Conservation (phyloP, 1,140 invertebrate genomes). For the Lasioglossum albipes region DNA sequence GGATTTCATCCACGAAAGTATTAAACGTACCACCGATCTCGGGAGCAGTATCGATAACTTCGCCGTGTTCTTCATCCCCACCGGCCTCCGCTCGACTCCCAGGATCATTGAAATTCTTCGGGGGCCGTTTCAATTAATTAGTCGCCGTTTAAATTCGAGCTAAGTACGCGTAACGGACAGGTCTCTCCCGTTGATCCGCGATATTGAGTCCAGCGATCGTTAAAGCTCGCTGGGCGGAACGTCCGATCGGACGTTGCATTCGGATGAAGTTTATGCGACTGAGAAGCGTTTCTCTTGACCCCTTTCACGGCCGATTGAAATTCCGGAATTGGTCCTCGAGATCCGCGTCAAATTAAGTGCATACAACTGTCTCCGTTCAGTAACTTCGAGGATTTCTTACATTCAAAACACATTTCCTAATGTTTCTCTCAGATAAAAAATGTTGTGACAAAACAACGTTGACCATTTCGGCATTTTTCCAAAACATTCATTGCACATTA, state of each 20-base stretch:
- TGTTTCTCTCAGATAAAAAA: too few relatives aligned
- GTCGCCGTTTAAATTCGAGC: slow-evolving; percentile 5
- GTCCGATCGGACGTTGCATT: background rate
- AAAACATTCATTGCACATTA: too few relatives aligned
- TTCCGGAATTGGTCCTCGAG: background rate
- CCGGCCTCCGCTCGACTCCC: background rate
- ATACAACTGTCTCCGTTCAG: background rate
- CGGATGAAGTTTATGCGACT: background rate
- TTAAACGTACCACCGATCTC: background rate
- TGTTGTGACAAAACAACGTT: too few relatives aligned
- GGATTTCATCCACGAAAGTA: background rate
- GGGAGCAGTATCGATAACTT: background rate
- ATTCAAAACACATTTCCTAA: too few relatives aligned
- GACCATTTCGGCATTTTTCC: too few relatives aligned
- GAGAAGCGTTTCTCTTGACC: background rate
- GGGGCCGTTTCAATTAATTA: slow-evolving; percentile 32
- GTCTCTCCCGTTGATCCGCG: background rate
- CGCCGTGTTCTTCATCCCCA: background rate
- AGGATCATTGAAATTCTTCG: slow-evolving; percentile 17
- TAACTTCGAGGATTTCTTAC: background rate
- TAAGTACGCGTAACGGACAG: slow-evolving; percentile 11
- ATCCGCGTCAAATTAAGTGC: slow-evolving; percentile 3
- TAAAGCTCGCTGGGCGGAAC: slow-evolving; percentile 14
- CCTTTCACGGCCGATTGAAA: slow-evolving; percentile 3
- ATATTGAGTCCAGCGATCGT: slow-evolving; percentile 9